phyloP scores from a whole-genome alignment of 2,888 invertebrate species.

The Stenolophus ochropezus region DNA sequence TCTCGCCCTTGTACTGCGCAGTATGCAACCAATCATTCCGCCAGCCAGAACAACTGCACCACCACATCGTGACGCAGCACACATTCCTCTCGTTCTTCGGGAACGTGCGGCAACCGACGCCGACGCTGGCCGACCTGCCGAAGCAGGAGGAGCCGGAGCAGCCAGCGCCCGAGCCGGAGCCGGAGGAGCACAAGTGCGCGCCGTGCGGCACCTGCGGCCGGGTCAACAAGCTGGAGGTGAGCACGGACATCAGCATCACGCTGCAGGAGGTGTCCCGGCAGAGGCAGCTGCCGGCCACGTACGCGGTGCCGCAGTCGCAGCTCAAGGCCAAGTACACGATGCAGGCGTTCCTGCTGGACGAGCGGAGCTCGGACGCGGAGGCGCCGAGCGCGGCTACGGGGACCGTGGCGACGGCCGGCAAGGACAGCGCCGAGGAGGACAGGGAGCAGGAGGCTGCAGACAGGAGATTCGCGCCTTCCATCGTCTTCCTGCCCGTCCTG shows the following conservation, averaged over 20 bases:
- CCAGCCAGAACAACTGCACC: slow-evolving; percentile 77
- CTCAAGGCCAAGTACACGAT: slow-evolving; percentile 80
- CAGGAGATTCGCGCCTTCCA: slow-evolving; percentile 87
- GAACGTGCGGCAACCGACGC: slow-evolving; percentile 63
- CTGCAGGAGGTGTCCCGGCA: slow-evolving; percentile 76
- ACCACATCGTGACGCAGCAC: slow-evolving; percentile 79
- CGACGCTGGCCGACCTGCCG: slow-evolving; percentile 55
- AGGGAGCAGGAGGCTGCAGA: slow-evolving; percentile 62
- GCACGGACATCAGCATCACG: slow-evolving; percentile 73
- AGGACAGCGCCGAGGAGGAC: slow-evolving; percentile 2
- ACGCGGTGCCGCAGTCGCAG: slow-evolving; percentile 77
- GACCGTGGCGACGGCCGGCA: background rate
- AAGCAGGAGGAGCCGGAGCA: slow-evolving; percentile 50
- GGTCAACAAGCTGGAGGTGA: slow-evolving; percentile 66
- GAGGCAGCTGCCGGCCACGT: slow-evolving; percentile 78
- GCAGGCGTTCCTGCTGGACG: slow-evolving; percentile 94
- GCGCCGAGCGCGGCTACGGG: background rate
- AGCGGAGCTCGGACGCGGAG: slow-evolving; percentile 72
- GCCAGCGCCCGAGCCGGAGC: slow-evolving; percentile 62
- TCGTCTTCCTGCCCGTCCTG: slow-evolving; percentile 95
- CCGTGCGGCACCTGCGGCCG: slow-evolving; percentile 69
- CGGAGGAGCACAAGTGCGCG: slow-evolving; percentile 68
- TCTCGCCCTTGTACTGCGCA: slow-evolving; percentile 75
- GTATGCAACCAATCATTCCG: slow-evolving; percentile 77
- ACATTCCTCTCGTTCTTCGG: slow-evolving; percentile 71